These are phyloP conservation scores for Papilio glaucus DNA, from an alignment of 1,140 invertebrate species.

Conservation along the genomic window DNA sequence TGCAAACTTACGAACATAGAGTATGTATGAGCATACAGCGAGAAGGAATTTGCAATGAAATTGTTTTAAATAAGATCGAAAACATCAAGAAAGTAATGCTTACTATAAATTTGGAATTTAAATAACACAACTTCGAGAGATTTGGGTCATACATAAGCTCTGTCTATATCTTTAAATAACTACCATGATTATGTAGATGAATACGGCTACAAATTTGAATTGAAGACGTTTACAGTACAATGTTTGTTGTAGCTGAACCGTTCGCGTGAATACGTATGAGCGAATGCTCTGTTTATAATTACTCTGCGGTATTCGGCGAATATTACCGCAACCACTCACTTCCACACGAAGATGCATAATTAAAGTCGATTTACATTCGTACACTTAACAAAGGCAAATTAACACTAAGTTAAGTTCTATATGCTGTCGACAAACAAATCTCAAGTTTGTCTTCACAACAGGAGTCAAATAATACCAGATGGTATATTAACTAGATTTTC, in stretches of 20 bases:
- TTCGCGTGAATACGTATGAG: constrained; percentile 10
- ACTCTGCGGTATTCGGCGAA: constrained; percentile 7
- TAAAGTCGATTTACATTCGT: constrained; percentile 30
- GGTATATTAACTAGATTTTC: background rate
- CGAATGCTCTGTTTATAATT: constrained; percentile 29
- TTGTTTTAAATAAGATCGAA: too few species aligned
- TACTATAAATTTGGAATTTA: background rate
- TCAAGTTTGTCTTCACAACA: constrained; percentile 7
- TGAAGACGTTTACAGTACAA: constrained; percentile 11
- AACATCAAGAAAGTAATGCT: too few species aligned
- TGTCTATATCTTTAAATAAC: too few species aligned
- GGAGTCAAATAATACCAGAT: background rate
- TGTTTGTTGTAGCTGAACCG: constrained; percentile 5
- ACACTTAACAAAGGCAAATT: constrained; percentile 16
- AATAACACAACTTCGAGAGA: background rate
- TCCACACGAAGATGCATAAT: constrained; percentile 34
- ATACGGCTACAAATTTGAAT: constrained; percentile 26
- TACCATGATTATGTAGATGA: constrained; percentile 12
- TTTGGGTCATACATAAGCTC: too few species aligned
- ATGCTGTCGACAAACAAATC: constrained; percentile 10
- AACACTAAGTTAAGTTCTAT: constrained; percentile 5
- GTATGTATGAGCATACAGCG: background rate
- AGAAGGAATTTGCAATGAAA: background rate
- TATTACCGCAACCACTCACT: constrained; percentile 31
- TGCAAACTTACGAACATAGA: background rate